phyloP scores from a whole-genome alignment of 2,113 vertebrate species.

The Probosciger aterrimus region DNA sequence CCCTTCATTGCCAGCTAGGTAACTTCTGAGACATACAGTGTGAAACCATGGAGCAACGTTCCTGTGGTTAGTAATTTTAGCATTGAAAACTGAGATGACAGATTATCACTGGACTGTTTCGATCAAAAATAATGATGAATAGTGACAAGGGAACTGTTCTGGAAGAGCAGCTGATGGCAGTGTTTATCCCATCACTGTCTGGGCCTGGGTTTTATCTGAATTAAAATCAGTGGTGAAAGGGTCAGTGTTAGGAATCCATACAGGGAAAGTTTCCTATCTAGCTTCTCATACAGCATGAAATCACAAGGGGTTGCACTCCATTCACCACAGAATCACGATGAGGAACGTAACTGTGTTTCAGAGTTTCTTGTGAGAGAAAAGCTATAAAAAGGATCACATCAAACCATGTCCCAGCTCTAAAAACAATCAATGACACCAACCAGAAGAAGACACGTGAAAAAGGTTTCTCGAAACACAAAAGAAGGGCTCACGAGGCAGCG shows the following conservation, averaged over 20 bases:
- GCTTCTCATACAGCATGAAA: not conserved
- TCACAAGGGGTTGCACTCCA: not conserved
- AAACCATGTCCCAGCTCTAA: not conserved
- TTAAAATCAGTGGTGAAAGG: not conserved
- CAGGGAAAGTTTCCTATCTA: not conserved
- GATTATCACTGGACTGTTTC: not conserved
- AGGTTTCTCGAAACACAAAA: not conserved
- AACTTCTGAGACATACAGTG: not conserved
- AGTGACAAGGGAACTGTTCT: not conserved
- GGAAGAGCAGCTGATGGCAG: not conserved
- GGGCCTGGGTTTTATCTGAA: not conserved
- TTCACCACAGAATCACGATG: not conserved
- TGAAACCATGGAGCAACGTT: not conserved
- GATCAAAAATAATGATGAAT: not conserved
- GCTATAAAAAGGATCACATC: not conserved
- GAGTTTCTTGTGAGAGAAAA: not conserved
- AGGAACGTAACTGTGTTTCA: not conserved
- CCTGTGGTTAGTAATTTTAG: not conserved
- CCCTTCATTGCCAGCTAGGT: not conserved
- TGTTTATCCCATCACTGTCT: not conserved
- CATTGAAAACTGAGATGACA: not conserved
- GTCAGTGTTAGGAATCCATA: not conserved
- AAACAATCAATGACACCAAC: not conserved
- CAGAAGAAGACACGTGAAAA: not conserved
- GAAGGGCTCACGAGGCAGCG: not conserved